A percentile compares a stretch with the other conserved stretches of the same genome.
phyloP scores from a whole-genome alignment of 2,888 invertebrate genomes.

The Terebella lapidaria region DNA sequence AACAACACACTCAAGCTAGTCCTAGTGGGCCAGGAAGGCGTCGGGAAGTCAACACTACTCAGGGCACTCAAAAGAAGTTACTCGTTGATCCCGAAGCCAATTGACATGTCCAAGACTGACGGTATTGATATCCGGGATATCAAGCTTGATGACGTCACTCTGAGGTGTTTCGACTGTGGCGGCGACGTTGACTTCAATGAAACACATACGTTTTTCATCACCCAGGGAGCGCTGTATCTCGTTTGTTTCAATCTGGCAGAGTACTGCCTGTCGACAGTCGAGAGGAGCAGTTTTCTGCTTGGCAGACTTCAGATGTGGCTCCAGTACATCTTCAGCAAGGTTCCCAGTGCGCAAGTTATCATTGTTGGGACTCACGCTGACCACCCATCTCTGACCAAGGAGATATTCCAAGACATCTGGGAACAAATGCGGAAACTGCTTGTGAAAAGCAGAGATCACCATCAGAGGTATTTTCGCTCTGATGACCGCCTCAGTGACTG shows the following conservation, averaged over 20 bases:
- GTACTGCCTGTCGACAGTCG: conserved; percentile 22
- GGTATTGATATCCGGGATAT: conserved; percentile 23
- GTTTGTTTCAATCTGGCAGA: conserved; percentile 27
- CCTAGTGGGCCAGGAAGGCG: conserved; percentile 26
- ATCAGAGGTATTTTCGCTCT: conserved; percentile 17
- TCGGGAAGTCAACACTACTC: conserved; percentile 26
- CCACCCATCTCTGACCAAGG: conserved; percentile 13
- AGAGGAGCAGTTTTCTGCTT: conserved; percentile 21
- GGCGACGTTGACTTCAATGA: conserved; percentile 30
- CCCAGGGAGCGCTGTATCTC: conserved; percentile 24
- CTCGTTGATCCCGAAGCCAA: conserved; percentile 13
- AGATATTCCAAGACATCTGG: conserved; percentile 24
- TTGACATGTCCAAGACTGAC: conserved; percentile 14
- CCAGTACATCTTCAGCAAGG: conserved; percentile 26
- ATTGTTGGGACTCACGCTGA: conserved; percentile 28
- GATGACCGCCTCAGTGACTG: conserved; percentile 20
- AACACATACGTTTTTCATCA: conserved; percentile 28
- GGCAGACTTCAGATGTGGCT: conserved; percentile 27
- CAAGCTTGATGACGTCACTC: conserved; percentile 19
- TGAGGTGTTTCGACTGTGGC: conserved; percentile 27
- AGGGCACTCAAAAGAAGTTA: conserved; percentile 16
- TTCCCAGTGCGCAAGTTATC: conserved; percentile 23
- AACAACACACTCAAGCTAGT: conserved; percentile 25
- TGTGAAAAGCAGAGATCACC: conserved; percentile 17
- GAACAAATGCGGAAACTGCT: conserved; percentile 19